Evolutionary conservation across 2,888 invertebrate species (phyloP).

Genomic region (Synanthedon andrenaeformis): DNA sequence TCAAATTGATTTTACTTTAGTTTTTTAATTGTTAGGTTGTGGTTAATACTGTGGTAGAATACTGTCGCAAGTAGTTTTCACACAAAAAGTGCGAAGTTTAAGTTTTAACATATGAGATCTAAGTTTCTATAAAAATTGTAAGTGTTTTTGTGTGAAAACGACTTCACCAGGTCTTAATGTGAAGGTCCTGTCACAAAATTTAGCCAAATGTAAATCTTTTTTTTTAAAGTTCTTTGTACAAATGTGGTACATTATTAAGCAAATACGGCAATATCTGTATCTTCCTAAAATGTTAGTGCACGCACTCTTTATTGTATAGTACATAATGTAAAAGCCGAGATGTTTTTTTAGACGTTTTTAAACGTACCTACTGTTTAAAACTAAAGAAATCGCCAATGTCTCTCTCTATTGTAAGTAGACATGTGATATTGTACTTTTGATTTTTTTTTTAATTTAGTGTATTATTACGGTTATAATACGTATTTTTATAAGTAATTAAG

Average conservation of each 20-base stretch:
- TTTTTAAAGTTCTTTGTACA: conserved; percentile 48
- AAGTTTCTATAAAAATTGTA: too few relatives aligned
- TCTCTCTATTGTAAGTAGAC: conserved; percentile 69
- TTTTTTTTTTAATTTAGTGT: conserved; percentile 56
- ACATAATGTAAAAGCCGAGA: conserved; percentile 36
- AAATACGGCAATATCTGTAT: conserved; percentile 54
- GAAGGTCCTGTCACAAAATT: conserved; percentile 44
- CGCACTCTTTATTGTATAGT: conserved; percentile 44
- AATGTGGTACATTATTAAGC: conserved; percentile 24
- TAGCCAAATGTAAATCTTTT: conserved; percentile 51
- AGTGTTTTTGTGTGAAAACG: background rate
- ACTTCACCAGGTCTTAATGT: background rate
- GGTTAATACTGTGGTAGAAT: conserved; percentile 37
- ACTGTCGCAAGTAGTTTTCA: too few relatives aligned
- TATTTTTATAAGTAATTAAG: conserved; percentile 67
- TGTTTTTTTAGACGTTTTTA: conserved; percentile 37
- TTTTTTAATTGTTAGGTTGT: conserved; percentile 56
- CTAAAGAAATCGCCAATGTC: conserved; percentile 55
- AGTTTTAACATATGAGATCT: too few relatives aligned
- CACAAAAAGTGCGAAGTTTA: too few relatives aligned
- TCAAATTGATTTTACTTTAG: conserved; percentile 33
- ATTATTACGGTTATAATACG: conserved; percentile 47
- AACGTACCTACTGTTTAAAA: conserved; percentile 29
- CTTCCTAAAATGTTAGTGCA: conserved; percentile 52
- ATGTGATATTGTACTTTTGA: conserved; percentile 70